Evolutionary conservation across 1,140 invertebrate genomes (phyloP), one percentile per base, ranked within the genome.

Genomic region (Teleogryllus occipitalis): DNA sequence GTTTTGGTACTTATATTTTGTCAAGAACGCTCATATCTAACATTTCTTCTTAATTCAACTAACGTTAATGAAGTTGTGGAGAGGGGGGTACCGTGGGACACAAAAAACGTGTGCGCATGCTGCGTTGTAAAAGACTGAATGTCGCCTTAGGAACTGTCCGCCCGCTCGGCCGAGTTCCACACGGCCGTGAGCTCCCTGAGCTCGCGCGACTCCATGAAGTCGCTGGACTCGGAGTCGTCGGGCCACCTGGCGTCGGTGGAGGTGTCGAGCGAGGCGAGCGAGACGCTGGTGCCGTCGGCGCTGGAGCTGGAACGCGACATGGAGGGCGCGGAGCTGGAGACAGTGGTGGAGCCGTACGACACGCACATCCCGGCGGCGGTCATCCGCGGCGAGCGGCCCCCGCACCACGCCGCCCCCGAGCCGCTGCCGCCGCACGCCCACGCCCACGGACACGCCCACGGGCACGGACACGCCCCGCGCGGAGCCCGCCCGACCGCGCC

Each of bases 131-230:
- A 39, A 39, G 27, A 5, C 27, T 39, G 27, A 39, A 39, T 39
- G 27, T 39, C 27, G 27, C 27, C 18, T 14, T 89, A 94, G 82
- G 94, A 95, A 80, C 86, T 90, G 72, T 94, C 94, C 15, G 90
- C 90, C 8, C 88, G 89, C 80, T 94, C 93, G 7, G 90, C 90
- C 15, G 95, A 96, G 82, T 97, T 95, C 85, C 91, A 92, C 18
- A 96, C 95, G 76, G 95, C 94, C 14, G 91, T 92, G 7, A 94
- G 93, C 82, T 93, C 93, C 12, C 87, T 96, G 81, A 95, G 94
- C 84, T 96, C 95, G 0, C 90, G 93, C 82, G 94, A 96, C 84
- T 96, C 95, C 77, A 95, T 96, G 91, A 95, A 92, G 84, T 96
- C 95, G 74, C 85, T 97, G 48, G 94, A 96, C 84, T 96, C 95